Percentiles rank a stretch among this genome's conserved stretches.
Evolutionary conservation across 2,888 invertebrate species (phyloP).

Genomic region (Eurois occulta): DNA sequence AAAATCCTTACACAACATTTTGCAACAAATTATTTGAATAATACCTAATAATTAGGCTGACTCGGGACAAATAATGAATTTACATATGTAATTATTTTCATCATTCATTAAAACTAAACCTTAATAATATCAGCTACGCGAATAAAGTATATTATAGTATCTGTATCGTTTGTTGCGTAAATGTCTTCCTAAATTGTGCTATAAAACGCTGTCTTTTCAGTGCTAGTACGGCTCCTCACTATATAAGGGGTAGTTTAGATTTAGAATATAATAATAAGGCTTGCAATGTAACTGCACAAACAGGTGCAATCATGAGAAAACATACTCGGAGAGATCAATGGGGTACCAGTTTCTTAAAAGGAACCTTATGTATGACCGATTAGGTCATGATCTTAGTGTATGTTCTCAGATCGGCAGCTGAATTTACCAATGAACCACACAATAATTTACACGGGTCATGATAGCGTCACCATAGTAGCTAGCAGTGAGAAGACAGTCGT

Average conservation of each 20-base stretch:
- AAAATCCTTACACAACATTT: conserved; percentile 72
- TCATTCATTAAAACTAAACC: conserved; percentile 80
- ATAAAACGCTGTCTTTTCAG: conserved; percentile 75
- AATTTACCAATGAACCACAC: conserved; percentile 31
- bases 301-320: conserved; percentile 50
- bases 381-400: conserved; percentile 39
- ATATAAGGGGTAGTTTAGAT: conserved; percentile 36
- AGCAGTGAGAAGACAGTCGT: conserved; percentile 74
- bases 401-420: conserved; percentile 50
- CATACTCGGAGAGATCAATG: conserved; percentile 30
- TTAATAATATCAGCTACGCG: conserved; percentile 84
- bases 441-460: conserved; percentile 25
- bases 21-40: conserved; percentile 74
- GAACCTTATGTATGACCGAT: neutral
- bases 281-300: conserved; percentile 51
- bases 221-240: conserved; percentile 68
- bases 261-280: conserved; percentile 65
- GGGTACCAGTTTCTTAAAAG: neutral
- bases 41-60: conserved; percentile 84
- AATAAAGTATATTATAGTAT: conserved; percentile 77
- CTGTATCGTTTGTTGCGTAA: conserved; percentile 82
- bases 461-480: conserved; percentile 52
- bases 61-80: conserved; percentile 77
- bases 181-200: conserved; percentile 81
- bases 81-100: conserved; percentile 61